Evolutionary conservation across 2,113 vertebrate genomes (phyloP).

Genomic region (Triplophysa tibetana): DNA sequence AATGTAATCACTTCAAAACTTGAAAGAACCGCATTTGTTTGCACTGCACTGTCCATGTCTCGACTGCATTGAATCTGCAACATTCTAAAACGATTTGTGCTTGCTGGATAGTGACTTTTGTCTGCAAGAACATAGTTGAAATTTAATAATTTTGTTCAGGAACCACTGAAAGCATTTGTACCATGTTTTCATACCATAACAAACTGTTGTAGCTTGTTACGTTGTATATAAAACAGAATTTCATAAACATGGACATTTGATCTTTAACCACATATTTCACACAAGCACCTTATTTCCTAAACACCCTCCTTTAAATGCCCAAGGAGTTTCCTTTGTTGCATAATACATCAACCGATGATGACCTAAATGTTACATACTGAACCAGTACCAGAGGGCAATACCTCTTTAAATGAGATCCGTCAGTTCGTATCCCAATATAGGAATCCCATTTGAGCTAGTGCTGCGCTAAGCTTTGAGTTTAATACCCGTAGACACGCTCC

Average conservation of each 20-base stretch:
- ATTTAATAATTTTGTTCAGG: neutral
- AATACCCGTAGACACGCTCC: constrained; percentile 70
- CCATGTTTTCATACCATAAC: neutral
- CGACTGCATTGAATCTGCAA: neutral
- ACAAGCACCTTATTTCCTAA: constrained; percentile 30
- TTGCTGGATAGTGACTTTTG: too few relatives aligned
- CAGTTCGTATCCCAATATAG: constrained; percentile 63
- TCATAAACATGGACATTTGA: constrained; percentile 4
- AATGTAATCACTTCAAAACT: too few relatives aligned
- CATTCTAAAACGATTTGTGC: neutral
- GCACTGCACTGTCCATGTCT: neutral
- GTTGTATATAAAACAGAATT: neutral
- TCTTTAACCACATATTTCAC: constrained; percentile 46
- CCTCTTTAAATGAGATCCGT: constrained; percentile 62
- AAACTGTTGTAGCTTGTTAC: neutral
- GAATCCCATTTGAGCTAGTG: constrained; percentile 62
- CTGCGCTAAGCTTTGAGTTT: constrained; percentile 66
- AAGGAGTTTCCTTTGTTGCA: constrained; percentile 69
- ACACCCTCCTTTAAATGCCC: constrained; percentile 44
- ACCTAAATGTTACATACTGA: constrained; percentile 63
- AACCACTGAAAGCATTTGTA: neutral
- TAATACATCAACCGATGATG: constrained; percentile 67
- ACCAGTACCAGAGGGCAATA: constrained; percentile 65
- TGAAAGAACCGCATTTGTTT: too few relatives aligned
- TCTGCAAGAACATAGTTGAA: too few relatives aligned